These are phyloP conservation scores for Collichthys lucidus DNA, from an alignment of 2,113 vertebrate species.

Conservation along the genomic window DNA sequence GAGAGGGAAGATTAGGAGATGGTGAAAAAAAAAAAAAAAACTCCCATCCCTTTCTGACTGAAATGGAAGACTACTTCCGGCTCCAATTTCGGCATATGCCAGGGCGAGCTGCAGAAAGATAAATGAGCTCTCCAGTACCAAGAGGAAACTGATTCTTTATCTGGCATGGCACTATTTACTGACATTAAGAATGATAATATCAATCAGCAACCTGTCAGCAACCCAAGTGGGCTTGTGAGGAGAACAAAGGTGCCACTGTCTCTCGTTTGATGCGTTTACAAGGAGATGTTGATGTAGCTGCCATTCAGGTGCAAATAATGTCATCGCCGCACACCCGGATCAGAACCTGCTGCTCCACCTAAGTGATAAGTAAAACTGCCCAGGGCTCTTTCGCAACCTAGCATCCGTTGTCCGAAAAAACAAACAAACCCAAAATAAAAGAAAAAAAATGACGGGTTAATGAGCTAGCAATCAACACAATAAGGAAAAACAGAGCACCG, in stretches of 20 bases:
- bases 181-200: constrained; percentile 92
- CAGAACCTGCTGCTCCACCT: constrained; percentile 71
- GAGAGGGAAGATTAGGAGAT: constrained; percentile 65
- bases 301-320: constrained; percentile 85
- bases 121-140: constrained; percentile 82
- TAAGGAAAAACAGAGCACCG: constrained; percentile 56
- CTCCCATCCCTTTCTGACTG: constrained; percentile 62
- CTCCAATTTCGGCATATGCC: constrained; percentile 77
- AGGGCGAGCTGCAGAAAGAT: constrained; percentile 79
- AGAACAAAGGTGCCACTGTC: constrained; percentile 86
- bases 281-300: constrained; percentile 85
- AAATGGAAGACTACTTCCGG: constrained; percentile 79
- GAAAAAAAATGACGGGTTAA: constrained; percentile 77
- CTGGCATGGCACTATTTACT: constrained; percentile 86
- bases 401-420: constrained; percentile 28
- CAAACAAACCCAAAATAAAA: constrained; percentile 64
- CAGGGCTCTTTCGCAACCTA: constrained; percentile 53
- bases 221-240: constrained; percentile 79
- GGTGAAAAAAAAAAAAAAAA: constrained; percentile 2
- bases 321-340: constrained; percentile 78
- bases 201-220: constrained; percentile 85
- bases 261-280: constrained; percentile 82
- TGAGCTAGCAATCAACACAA: constrained; percentile 81
- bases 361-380: constrained; percentile 77
- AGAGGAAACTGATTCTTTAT: constrained; percentile 85